Evolutionary conservation across 1,140 invertebrate genomes (phyloP).

Genomic region (Matsumurasca onukii): DNA sequence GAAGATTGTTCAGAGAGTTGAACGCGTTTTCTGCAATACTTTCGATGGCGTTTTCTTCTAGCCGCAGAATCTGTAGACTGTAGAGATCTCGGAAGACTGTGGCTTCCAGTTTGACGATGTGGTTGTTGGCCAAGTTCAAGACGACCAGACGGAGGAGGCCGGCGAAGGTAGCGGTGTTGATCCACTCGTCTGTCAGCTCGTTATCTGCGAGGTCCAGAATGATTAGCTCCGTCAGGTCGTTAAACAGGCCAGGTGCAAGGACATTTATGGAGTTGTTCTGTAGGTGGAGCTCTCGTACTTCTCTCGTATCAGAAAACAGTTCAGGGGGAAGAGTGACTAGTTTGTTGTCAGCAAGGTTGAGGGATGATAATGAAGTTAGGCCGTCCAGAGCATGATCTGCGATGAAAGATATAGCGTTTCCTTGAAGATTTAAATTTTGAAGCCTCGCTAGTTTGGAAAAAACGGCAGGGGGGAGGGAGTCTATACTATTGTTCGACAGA

Average conservation of each 20-base stretch:
- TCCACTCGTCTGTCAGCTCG: constrained; percentile 82
- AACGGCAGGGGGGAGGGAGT: constrained; percentile 71
- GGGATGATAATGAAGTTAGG: constrained; percentile 68
- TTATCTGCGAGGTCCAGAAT: constrained; percentile 85
- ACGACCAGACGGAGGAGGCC: constrained; percentile 77
- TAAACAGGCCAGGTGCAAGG: constrained; percentile 80
- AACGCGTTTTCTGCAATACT: constrained; percentile 81
- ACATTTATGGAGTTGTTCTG: constrained; percentile 87
- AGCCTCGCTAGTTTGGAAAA: constrained; percentile 69
- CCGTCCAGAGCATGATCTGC: constrained; percentile 81
- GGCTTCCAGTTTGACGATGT: constrained; percentile 74
- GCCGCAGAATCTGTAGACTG: constrained; percentile 75
- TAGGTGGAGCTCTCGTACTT: constrained; percentile 79
- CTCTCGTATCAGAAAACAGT: constrained; percentile 75
- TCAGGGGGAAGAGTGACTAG: constrained; percentile 79
- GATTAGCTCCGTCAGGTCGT: constrained; percentile 74
- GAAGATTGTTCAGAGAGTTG: constrained; percentile 73
- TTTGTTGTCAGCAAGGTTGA: constrained; percentile 81
- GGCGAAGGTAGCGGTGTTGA: constrained; percentile 81
- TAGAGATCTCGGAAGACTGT: constrained; percentile 78
- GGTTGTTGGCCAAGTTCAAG: constrained; percentile 79
- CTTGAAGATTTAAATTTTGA: constrained; percentile 63
- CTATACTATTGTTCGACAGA: constrained; percentile 80
- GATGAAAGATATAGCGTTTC: constrained; percentile 71
- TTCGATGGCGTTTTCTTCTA: constrained; percentile 83